phyloP scores from a whole-genome alignment of 2,888 invertebrate species.

The Netelia melanura region DNA sequence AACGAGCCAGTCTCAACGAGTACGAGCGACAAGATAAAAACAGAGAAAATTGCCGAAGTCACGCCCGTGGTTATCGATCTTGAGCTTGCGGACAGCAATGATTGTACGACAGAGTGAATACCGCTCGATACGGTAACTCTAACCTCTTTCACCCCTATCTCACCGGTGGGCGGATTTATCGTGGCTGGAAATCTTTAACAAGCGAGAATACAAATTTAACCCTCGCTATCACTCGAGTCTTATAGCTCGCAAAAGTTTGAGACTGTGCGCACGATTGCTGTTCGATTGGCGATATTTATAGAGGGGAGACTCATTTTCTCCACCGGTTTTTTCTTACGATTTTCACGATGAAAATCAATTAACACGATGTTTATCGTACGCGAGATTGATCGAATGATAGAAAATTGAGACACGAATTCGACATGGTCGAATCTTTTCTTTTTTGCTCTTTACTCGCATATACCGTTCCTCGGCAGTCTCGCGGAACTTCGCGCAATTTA shows the following conservation, averaged over 20 bases:
- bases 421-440: background rate
- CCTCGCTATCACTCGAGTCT: slow-evolving; percentile 12
- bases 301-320: slow-evolving; percentile 15
- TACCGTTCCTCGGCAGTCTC: background rate
- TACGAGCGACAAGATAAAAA: background rate
- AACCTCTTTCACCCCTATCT: background rate
- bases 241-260: slow-evolving; percentile 33
- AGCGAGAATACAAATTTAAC: background rate
- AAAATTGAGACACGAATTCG: slow-evolving; percentile 45
- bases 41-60: background rate
- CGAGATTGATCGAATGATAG: slow-evolving; percentile 57
- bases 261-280: slow-evolving; percentile 50
- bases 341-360: slow-evolving; percentile 39
- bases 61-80: slow-evolving; percentile 27
- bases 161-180: background rate
- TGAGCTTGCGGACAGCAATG: background rate
- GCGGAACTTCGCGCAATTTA: background rate
- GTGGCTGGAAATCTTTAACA: background rate
- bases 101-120: slow-evolving; percentile 7
- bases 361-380: slow-evolving; percentile 57
- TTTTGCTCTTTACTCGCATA: background rate
- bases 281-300: slow-evolving; percentile 46
- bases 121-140: background rate
- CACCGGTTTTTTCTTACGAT: slow-evolving; percentile 21
- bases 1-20: slow-evolving; percentile 21